These are phyloP conservation scores for Prolemur simus DNA, from an alignment of 2,113 vertebrate species.

Conservation along the genomic window DNA sequence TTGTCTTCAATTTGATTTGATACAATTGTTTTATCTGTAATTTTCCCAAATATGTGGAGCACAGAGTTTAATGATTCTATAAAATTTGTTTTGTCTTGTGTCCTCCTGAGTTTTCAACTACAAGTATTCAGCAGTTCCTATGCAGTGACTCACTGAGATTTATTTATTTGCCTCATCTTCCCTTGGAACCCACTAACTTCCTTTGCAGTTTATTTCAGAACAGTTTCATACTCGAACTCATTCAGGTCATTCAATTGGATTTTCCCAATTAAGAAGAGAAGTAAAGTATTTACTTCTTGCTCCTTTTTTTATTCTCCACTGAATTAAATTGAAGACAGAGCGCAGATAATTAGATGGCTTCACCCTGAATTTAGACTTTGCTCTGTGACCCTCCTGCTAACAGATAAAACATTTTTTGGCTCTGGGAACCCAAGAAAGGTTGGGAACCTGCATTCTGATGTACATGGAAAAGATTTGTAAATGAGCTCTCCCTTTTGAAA, in stretches of 20 bases:
- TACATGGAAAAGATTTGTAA: not conserved
- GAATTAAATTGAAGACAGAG: not conserved
- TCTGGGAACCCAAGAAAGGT: not conserved
- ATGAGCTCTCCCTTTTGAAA: not conserved
- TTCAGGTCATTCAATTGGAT: not conserved
- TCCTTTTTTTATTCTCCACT: not conserved
- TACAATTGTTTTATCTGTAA: not conserved
- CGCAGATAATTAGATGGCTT: not conserved
- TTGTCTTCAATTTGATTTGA: not conserved
- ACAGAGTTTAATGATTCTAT: not conserved
- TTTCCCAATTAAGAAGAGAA: not conserved
- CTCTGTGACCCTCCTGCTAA: not conserved
- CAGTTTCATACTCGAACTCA: not conserved
- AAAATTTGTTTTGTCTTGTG: not conserved
- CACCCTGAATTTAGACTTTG: not conserved
- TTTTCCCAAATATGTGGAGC: not conserved
- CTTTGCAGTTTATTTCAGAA: not conserved
- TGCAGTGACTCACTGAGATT: not conserved
- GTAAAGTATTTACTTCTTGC: not conserved
- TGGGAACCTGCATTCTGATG: not conserved
- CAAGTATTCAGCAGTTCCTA: not conserved
- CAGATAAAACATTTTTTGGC: not conserved
- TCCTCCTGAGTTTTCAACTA: slow-evolving; percentile 18
- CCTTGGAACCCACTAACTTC: not conserved
- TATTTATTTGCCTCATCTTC: not conserved